These are phyloP conservation scores for Drosophila mauritiana DNA, from an alignment of 1,140 invertebrate genomes.

Conservation along the genomic window DNA sequence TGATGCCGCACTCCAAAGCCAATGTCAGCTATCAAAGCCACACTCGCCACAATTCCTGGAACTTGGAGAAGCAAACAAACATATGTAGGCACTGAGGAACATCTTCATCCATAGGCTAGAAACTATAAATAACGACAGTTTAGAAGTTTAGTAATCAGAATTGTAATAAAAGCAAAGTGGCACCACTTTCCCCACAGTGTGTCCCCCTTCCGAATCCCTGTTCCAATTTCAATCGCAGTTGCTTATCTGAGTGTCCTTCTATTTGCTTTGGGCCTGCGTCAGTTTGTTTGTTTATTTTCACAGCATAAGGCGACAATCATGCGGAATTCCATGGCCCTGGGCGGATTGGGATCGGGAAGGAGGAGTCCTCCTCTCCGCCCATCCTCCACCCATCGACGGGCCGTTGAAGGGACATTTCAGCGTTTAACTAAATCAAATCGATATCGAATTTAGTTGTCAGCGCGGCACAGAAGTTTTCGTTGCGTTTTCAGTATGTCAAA, in stretches of 20 bases:
- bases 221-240: slow-evolving; percentile 40
- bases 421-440: slow-evolving; percentile 81
- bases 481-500: slow-evolving; percentile 55
- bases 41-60: background rate
- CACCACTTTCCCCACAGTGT: background rate
- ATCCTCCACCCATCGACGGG: slow-evolving; percentile 7
- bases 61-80: background rate
- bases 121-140: too few relatives aligned
- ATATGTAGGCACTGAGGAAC: background rate
- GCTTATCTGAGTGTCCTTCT: slow-evolving; percentile 53
- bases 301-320: slow-evolving; percentile 77
- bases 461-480: slow-evolving; percentile 58
- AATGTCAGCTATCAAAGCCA: slow-evolving; percentile 20
- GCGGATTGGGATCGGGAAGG: slow-evolving; percentile 20
- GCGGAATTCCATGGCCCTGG: slow-evolving; percentile 60
- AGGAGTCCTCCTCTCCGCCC: background rate
- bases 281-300: slow-evolving; percentile 66
- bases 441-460: slow-evolving; percentile 81
- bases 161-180: too few relatives aligned
- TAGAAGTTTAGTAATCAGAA: too few relatives aligned
- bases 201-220: slow-evolving; percentile 2
- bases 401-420: slow-evolving; percentile 49
- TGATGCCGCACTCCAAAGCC: slow-evolving; percentile 9
- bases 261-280: slow-evolving; percentile 50
- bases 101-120: too few relatives aligned